These are phyloP conservation scores for Endotricha flammealis DNA, from an alignment of 2,888 invertebrate species.

Conservation along the genomic window DNA sequence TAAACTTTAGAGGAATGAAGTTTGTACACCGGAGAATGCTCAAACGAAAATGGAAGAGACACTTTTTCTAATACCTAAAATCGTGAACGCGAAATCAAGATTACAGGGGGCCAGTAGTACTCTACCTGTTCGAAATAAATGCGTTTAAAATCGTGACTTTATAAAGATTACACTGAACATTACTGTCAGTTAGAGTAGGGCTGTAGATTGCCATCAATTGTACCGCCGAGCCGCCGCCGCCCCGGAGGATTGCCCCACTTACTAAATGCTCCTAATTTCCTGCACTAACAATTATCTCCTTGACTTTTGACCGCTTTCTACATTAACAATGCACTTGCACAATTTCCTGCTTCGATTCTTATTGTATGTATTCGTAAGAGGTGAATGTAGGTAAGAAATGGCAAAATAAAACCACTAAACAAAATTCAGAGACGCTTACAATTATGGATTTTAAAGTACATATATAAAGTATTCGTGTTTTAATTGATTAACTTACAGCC, in stretches of 20 bases:
- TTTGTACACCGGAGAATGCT: background rate
- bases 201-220: constrained; percentile 24
- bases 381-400: constrained; percentile 11
- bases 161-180: constrained; percentile 8
- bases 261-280: constrained; percentile 73
- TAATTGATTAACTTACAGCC: no score
- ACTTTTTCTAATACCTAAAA: background rate
- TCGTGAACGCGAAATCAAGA: constrained; percentile 7
- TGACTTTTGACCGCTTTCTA: constrained; percentile 77
- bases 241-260: constrained; percentile 63
- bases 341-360: constrained; percentile 43
- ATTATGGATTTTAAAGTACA: no score
- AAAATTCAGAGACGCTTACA: no score
- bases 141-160: constrained; percentile 12
- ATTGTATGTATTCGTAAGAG: no score
- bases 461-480: no score
- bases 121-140: constrained; percentile 3
- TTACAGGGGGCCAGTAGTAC: constrained; percentile 2
- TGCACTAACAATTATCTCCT: constrained; percentile 73
- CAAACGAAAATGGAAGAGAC: background rate
- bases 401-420: no score
- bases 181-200: constrained; percentile 9
- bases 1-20: background rate
- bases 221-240: no score
- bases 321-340: constrained; percentile 51